These are phyloP conservation scores for Pseudopodoces humilis DNA, from an alignment of 2,113 vertebrate genomes.

Conservation along the genomic window DNA sequence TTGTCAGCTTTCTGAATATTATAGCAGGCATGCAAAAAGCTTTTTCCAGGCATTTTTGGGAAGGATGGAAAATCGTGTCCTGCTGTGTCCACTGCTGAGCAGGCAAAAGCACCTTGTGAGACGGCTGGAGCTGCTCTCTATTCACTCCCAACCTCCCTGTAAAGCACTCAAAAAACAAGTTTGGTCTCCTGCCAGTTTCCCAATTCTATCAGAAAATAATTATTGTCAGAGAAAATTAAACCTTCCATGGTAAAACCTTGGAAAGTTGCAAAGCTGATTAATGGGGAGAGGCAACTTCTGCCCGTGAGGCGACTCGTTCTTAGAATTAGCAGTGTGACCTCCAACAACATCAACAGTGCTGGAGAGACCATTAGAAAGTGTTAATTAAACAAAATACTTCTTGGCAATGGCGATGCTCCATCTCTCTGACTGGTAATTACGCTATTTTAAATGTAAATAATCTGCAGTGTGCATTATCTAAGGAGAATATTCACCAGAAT, in stretches of 20 bases:
- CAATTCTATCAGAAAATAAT: background rate
- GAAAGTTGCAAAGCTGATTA: background rate
- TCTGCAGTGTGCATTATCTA: rapidly evolving
- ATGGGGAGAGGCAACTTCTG: background rate
- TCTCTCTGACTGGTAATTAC: background rate
- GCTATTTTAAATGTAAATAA: background rate
- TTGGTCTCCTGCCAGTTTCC: background rate
- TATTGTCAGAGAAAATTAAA: background rate
- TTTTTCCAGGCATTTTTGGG: background rate
- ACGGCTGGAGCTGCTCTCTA: background rate
- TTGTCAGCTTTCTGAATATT: background rate
- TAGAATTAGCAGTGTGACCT: background rate
- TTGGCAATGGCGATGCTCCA: background rate
- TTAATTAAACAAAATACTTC: background rate
- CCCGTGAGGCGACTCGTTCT: background rate
- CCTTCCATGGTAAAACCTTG: background rate
- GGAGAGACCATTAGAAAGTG: background rate
- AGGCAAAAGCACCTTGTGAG: background rate
- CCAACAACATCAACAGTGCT: background rate
- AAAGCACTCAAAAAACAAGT: background rate
- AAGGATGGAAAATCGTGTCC: background rate
- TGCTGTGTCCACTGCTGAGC: background rate
- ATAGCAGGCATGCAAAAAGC: rapidly evolving
- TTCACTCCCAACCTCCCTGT: background rate
- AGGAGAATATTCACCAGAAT: background rate